Evolutionary conservation across 1,140 invertebrate genomes (phyloP), one percentile per base, ranked within the genome.

Genomic region (Muscidifurax raptorellus): DNA sequence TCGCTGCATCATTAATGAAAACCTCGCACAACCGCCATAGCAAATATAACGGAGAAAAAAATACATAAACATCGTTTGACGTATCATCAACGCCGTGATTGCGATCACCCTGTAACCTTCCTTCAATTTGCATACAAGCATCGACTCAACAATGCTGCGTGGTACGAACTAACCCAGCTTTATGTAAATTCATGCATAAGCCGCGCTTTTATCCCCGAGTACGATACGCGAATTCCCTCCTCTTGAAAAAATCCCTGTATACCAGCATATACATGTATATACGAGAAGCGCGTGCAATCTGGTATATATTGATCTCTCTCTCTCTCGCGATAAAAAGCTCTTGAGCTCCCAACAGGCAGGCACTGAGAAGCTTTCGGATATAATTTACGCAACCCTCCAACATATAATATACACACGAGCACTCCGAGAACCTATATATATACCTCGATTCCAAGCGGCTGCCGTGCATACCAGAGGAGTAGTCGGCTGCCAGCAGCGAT

Each of bases 371-470:
- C 76, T 83, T 81, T 87, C 86, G 88, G 85, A 86, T 90, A 88
- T 89, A 92, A 91, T 92, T 90, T 92, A 90, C 88, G 87, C 76
- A 28, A 52, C 89, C 86, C 85, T 87, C 86, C 74, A 85, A 13
- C 52, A 4, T 18, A 5, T 13, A 47, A 47, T 12, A 22, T 59
- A 59, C 52, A 59, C 15, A 59, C 52, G 15, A 18, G 44, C 18
- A 59, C 52, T 59, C 52, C 5, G 44, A 47, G 44, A 47, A 47
- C 15, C 44, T n/a, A n/a, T n/a, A n/a, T n/a, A n/a, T n/a, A n/a
- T n/a, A n/a, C 36, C 36, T 47, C 44, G 13, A 6, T 47, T 47
- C 2, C 1, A 1, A 6, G 44, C 3, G 36, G 36, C 36, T 40
- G 36, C 9, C n/a, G n/a, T n/a, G n/a, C n/a, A n/a, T n/a, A n/a